phyloP scores from a whole-genome alignment of 2,113 vertebrate genomes.

The Rhadina sibilatrix region DNA sequence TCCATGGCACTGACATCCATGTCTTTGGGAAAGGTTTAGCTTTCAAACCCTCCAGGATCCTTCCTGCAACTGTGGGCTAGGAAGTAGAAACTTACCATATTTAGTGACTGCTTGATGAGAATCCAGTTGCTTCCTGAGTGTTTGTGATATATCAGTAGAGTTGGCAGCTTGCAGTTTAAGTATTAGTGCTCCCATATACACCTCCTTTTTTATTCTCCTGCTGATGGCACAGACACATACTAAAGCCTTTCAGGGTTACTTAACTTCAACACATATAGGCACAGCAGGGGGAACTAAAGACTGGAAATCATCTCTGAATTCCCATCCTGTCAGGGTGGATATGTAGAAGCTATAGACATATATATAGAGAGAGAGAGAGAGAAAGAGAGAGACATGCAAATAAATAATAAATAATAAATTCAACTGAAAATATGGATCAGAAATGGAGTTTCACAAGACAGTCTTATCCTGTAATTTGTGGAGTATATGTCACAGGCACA shows the following conservation, averaged over 20 bases:
- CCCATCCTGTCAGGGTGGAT: not conserved
- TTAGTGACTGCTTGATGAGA: not conserved
- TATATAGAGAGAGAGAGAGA: too few species aligned
- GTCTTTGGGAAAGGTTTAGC: not conserved
- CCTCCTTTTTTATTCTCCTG: not conserved
- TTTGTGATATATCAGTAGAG: not conserved
- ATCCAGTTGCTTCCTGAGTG: not conserved
- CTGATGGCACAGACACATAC: not conserved
- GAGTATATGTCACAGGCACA: slow-evolving; percentile 36
- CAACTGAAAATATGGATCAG: not conserved
- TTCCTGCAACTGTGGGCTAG: fast-evolving
- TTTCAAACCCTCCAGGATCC: not conserved
- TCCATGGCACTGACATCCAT: not conserved
- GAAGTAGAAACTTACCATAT: not conserved
- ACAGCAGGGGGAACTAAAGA: slow-evolving; percentile 39
- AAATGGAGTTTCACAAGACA: slow-evolving; percentile 23
- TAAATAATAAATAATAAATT: not conserved
- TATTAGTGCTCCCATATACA: not conserved
- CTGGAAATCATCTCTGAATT: not conserved
- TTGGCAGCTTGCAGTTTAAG: slow-evolving; percentile 1
- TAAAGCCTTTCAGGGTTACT: slow-evolving; percentile 32
- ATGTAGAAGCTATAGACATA: not conserved
- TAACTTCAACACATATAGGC: slow-evolving; percentile 26
- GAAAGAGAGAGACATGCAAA: not conserved
- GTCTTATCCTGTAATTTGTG: slow-evolving; percentile 36